Base-by-base conservation (phyloP, 2,888 invertebrate species). In the Galerucella pusilla region DNA sequence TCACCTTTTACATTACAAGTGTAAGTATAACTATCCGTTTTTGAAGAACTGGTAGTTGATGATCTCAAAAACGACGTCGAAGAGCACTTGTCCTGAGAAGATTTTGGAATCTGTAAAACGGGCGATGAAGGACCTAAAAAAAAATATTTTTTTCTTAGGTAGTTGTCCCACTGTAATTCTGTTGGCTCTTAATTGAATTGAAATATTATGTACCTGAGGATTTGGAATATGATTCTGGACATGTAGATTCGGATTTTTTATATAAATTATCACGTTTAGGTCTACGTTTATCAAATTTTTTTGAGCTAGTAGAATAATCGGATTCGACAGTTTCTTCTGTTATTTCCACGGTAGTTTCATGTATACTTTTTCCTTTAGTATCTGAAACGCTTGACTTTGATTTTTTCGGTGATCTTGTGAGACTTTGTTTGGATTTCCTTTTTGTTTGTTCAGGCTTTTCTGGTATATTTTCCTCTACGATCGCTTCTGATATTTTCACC, bases 11-110 rank as follows among this genome's bases (percentile, higher is more conserved):
- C 10, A 73, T 61, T 61, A n/a, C 63, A 64, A 35, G 68, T 68
- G 16, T 63, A 73, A 9, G 61, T 68, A 35, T 63, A 73, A 49
- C 42, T 63, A 16, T 68, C 68, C 12, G 63, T 63, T 28, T 73
- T 73, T 9, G 63, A 68, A 9, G 63, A 68, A n/a, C 68, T 73
- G 2, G 68, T 46, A 1, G 73, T 67, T 2, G 57, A 49, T 61
- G 35, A 35, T 35, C 61, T 68, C 16, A 72, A 49, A 35, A 67
- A 46, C 14, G 72, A 72, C 11, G 28, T 16, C 16, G 46, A 65
- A 52, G 70, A 70, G 11, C 61, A 14, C 14, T 63, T 70, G 6
- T 59, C 46, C 3, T 25, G 45, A 10, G 28, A 6, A 0, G 63
- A n/a, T 45, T 63, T 73, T 16, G 5, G 10, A 14, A 68, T 11